phyloP scores from a whole-genome alignment of 2,888 invertebrate genomes.

The Meiosimyza decipiens region DNA sequence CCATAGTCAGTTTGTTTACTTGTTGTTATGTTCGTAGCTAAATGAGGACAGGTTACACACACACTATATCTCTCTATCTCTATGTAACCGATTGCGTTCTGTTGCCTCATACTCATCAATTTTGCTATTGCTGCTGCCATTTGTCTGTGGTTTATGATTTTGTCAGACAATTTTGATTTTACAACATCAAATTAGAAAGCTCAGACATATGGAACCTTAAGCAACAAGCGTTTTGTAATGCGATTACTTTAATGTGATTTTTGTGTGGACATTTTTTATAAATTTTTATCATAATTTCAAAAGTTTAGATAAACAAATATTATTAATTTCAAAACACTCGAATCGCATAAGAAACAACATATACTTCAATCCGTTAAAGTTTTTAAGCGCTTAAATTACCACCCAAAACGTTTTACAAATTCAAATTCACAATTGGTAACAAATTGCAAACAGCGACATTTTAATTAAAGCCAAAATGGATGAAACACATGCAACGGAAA shows the following conservation, averaged over 20 bases:
- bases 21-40: slow-evolving; percentile 33
- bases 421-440: too few relatives aligned
- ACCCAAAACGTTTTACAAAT: too few relatives aligned
- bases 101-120: not conserved
- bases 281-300: too few relatives aligned
- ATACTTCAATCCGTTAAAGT: too few relatives aligned
- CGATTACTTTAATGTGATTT: too few relatives aligned
- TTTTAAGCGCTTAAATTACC: too few relatives aligned
- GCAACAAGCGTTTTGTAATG: too few relatives aligned
- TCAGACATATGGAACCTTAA: not conserved
- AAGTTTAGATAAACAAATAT: too few relatives aligned
- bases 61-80: slow-evolving; percentile 29
- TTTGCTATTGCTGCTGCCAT: not conserved
- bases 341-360: too few relatives aligned
- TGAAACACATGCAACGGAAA: slow-evolving; percentile 16
- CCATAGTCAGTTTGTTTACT: not conserved
- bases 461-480: slow-evolving; percentile 39
- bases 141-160: not conserved
- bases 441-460: not conserved
- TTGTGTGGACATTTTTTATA: too few relatives aligned
- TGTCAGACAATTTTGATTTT: not conserved
- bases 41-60: slow-evolving; percentile 58
- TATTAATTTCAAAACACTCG: too few relatives aligned
- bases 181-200: not conserved
- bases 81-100: not conserved